Percentiles rank a stretch among this genome's conserved stretches.
phyloP scores from a whole-genome alignment of 2,888 invertebrate genomes.

The Bombyx huttoni region DNA sequence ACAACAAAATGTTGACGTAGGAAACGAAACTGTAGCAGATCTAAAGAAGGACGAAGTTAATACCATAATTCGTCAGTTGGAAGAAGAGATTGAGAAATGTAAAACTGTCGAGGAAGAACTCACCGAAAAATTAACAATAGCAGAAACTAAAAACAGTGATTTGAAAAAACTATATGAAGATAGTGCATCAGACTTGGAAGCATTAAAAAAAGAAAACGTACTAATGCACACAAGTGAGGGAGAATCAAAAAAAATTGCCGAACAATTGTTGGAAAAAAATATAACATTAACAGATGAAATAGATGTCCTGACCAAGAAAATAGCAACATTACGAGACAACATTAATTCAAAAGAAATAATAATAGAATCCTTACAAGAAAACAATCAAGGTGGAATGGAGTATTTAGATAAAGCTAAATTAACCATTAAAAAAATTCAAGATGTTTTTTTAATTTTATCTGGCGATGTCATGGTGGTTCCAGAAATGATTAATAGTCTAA shows the following conservation, averaged over 20 bases:
- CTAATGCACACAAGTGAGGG: conserved; percentile 13
- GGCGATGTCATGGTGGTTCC: conserved; percentile 28
- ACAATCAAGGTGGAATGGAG: conserved; percentile 18
- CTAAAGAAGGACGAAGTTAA: conserved; percentile 2
- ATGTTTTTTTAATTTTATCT: conserved; percentile 24
- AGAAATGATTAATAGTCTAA: conserved; percentile 24
- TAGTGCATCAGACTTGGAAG: conserved; percentile 12
- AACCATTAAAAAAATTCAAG: conserved; percentile 21
- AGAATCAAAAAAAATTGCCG: conserved; percentile 12
- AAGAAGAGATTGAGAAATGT: conserved; percentile 16
- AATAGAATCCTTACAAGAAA: conserved; percentile 21
- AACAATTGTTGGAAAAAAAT: conserved; percentile 16
- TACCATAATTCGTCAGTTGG: conserved; percentile 13
- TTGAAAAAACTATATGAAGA: conserved; percentile 18
- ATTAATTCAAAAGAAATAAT: conserved; percentile 21
- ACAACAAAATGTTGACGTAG: conserved; percentile 7
- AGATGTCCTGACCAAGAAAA: conserved; percentile 15
- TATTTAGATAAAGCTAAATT: conserved; percentile 24
- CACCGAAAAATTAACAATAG: conserved; percentile 16
- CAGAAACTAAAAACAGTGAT: conserved; percentile 15
- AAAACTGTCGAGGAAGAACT: conserved; percentile 18
- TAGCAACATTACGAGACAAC: conserved; percentile 20
- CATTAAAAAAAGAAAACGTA: conserved; percentile 21
- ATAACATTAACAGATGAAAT: conserved; percentile 17
- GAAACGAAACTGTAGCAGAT: conserved; percentile 14